Evolutionary conservation across 2,113 vertebrate genomes (phyloP).

Genomic region (Anarrhichthys ocellatus): DNA sequence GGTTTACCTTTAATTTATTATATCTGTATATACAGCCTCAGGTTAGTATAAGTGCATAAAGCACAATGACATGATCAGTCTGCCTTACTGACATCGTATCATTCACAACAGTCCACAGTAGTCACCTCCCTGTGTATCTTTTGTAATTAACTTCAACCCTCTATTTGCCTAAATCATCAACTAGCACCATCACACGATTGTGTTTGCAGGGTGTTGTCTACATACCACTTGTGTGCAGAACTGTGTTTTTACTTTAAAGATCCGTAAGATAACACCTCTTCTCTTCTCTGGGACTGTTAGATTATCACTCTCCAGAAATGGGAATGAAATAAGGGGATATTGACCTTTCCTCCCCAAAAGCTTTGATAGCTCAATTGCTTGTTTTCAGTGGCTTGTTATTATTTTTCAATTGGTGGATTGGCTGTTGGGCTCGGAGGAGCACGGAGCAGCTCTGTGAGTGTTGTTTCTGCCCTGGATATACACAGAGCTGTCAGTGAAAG

Average conservation of each 20-base stretch:
- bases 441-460: conserved; percentile 66
- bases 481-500: conserved; percentile 65
- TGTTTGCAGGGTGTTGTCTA: conserved; percentile 69
- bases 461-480: conserved; percentile 82
- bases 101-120: background rate
- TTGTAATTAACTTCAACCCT: conserved; percentile 32
- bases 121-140: conserved; percentile 37
- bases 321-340: conserved; percentile 79
- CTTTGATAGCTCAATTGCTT: conserved; percentile 84
- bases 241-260: conserved; percentile 74
- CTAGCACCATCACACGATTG: conserved; percentile 33
- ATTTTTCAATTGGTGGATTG: conserved; percentile 85
- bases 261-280: conserved; percentile 74
- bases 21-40: background rate
- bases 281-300: conserved; percentile 64
- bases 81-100: background rate
- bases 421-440: conserved; percentile 71
- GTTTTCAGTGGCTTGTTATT: conserved; percentile 84
- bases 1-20: background rate
- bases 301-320: conserved; percentile 77
- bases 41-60: too few relatives aligned
- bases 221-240: conserved; percentile 61
- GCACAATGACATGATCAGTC: background rate
- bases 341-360: conserved; percentile 79
- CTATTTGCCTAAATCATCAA: conserved; percentile 60